Conservation (phyloP, 2,888 invertebrate species). For the Odontocolon sp. region DNA sequence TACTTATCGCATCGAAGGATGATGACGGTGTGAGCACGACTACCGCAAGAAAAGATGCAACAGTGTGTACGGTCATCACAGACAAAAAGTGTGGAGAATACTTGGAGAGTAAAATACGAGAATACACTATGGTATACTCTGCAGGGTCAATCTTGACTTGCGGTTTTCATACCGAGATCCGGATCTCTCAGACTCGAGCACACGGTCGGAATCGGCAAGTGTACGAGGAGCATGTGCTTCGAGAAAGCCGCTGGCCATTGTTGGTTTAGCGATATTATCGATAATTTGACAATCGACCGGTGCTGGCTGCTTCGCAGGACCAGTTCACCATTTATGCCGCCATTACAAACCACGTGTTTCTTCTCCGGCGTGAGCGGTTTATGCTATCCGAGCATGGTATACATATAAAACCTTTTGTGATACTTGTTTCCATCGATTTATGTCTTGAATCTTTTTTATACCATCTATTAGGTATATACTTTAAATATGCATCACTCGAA, state of each 20-base stretch:
- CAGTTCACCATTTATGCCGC: slow-evolving; percentile 68
- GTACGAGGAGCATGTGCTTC: slow-evolving; percentile 42
- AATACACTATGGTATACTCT: background rate
- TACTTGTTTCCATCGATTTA: background rate
- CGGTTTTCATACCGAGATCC: slow-evolving; percentile 56
- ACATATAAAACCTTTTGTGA: background rate
- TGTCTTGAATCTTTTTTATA: background rate
- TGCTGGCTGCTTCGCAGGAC: slow-evolving; percentile 57
- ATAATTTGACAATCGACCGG: slow-evolving; percentile 79
- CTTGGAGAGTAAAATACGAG: slow-evolving; percentile 14
- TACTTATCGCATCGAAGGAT: slow-evolving; percentile 30
- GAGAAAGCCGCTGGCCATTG: slow-evolving; percentile 69
- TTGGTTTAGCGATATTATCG: slow-evolving; percentile 80
- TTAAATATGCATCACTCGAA: too few relatives aligned
- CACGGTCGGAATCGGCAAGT: slow-evolving; percentile 25
- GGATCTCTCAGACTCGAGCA: slow-evolving; percentile 21
- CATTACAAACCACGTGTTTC: slow-evolving; percentile 65
- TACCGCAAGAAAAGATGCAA: slow-evolving; percentile 10
- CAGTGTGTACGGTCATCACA: background rate
- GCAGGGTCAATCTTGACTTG: slow-evolving; percentile 55
- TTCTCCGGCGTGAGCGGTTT: slow-evolving; percentile 21
- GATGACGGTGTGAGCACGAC: slow-evolving; percentile 26
- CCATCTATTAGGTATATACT: too few relatives aligned
- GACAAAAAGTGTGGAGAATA: background rate
- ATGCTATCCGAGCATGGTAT: too few relatives aligned